phyloP scores from a whole-genome alignment of 2,113 vertebrate species.

The Cinclus cinclus region DNA sequence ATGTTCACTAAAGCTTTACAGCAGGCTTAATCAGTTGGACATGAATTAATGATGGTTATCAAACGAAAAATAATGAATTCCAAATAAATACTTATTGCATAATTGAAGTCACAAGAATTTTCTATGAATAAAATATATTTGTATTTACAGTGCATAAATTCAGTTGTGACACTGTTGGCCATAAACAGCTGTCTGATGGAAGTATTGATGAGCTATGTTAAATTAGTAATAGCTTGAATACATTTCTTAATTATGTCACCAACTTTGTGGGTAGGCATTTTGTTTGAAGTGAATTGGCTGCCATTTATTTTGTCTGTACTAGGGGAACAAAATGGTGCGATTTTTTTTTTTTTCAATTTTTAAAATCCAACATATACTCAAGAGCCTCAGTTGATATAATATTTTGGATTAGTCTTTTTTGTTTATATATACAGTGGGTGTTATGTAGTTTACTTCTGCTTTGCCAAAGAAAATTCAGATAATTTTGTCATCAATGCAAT shows the following conservation, averaged over 20 bases:
- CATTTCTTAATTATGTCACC: slow-evolving; percentile 75
- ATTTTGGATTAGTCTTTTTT: slow-evolving; percentile 28
- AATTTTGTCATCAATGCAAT: slow-evolving; percentile 10
- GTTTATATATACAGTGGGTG: not conserved
- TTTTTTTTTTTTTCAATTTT: not conserved
- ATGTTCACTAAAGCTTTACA: slow-evolving; percentile 71
- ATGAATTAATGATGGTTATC: slow-evolving; percentile 82
- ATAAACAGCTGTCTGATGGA: slow-evolving; percentile 69
- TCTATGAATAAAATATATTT: slow-evolving; percentile 83
- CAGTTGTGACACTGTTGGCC: slow-evolving; percentile 48
- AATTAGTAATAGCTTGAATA: slow-evolving; percentile 79
- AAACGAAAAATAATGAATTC: slow-evolving; percentile 75
- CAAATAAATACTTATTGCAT: slow-evolving; percentile 80
- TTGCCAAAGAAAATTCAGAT: slow-evolving; percentile 31
- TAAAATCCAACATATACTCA: not conserved
- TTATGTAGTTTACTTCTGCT: not conserved
- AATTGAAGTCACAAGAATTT: slow-evolving; percentile 78
- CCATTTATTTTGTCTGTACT: slow-evolving; percentile 47
- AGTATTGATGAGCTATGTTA: slow-evolving; percentile 69
- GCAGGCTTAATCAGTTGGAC: slow-evolving; percentile 74
- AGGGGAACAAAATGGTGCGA: not conserved
- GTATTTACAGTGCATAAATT: slow-evolving; percentile 76
- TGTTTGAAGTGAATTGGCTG: slow-evolving; percentile 60
- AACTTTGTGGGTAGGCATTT: slow-evolving; percentile 21
- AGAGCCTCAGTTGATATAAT: slow-evolving; percentile 3